A percentile compares a stretch with the other conserved stretches of the same genome.
These are phyloP conservation scores for Forbesichthys agassizii DNA, from an alignment of 2,113 vertebrate species.

Conservation along the genomic window DNA sequence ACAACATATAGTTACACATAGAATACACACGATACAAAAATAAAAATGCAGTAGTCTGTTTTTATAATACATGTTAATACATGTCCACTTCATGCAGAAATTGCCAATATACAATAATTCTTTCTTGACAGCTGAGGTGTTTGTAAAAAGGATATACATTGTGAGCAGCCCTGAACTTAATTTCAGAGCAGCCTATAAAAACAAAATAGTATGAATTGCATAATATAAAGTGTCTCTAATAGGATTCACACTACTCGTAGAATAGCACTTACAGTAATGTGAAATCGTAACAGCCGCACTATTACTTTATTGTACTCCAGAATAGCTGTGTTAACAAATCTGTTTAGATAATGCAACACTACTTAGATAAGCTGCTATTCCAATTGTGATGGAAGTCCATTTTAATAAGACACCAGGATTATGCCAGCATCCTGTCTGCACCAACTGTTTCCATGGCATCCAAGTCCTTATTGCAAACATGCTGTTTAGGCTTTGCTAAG, in stretches of 20 bases:
- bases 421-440: not conserved
- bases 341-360: not conserved
- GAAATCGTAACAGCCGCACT: not conserved
- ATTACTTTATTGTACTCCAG: not conserved
- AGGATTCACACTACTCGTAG: not conserved
- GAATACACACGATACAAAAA: too few relatives aligned
- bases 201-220: too few relatives aligned
- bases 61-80: too few relatives aligned
- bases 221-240: not conserved
- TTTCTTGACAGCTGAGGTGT: too few relatives aligned
- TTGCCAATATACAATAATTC: too few relatives aligned
- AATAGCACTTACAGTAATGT: not conserved
- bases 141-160: too few relatives aligned
- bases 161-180: too few relatives aligned
- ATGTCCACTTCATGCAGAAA: too few relatives aligned
- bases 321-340: too few relatives aligned
- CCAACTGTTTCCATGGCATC: constrained; percentile 9
- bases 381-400: not conserved
- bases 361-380: not conserved
- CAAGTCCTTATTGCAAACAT: not conserved
- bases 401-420: not conserved
- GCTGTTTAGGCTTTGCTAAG: not conserved
- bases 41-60: too few relatives aligned
- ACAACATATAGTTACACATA: too few relatives aligned
- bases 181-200: not conserved